Evolutionary conservation across 2,797 vertebrate species (phyloP).

Genomic region (Graptemys geographica): DNA sequence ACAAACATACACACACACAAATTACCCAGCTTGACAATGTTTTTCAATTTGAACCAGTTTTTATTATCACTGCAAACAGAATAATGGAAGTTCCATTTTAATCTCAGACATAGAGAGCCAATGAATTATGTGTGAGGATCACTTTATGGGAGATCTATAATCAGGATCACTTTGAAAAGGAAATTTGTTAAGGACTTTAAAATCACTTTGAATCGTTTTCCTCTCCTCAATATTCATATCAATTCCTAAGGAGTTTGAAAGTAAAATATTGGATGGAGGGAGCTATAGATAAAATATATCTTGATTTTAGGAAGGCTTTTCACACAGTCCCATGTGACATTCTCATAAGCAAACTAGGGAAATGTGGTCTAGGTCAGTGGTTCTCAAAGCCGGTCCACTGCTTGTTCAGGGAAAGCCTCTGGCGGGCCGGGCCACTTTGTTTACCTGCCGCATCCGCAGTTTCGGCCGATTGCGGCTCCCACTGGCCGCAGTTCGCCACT

Average conservation of each 20-base stretch:
- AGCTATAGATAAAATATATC: neutral
- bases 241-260: neutral
- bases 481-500: too few relatives aligned
- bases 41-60: too few relatives aligned
- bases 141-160: neutral
- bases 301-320: neutral
- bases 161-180: neutral
- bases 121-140: neutral
- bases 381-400: too few relatives aligned
- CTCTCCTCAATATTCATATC: neutral
- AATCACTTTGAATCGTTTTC: neutral
- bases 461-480: too few relatives aligned
- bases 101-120: neutral
- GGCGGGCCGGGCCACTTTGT: too few relatives aligned
- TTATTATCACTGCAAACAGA: neutral
- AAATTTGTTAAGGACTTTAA: neutral
- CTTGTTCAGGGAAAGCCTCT: too few relatives aligned
- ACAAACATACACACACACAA: neutral
- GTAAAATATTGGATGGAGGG: neutral
- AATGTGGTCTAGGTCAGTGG: neutral
- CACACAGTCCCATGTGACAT: neutral
- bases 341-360: neutral
- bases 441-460: too few relatives aligned
- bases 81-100: neutral
- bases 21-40: neutral